Evolutionary conservation across 2,113 vertebrate genomes (phyloP).

Genomic region (Procavia capensis): DNA sequence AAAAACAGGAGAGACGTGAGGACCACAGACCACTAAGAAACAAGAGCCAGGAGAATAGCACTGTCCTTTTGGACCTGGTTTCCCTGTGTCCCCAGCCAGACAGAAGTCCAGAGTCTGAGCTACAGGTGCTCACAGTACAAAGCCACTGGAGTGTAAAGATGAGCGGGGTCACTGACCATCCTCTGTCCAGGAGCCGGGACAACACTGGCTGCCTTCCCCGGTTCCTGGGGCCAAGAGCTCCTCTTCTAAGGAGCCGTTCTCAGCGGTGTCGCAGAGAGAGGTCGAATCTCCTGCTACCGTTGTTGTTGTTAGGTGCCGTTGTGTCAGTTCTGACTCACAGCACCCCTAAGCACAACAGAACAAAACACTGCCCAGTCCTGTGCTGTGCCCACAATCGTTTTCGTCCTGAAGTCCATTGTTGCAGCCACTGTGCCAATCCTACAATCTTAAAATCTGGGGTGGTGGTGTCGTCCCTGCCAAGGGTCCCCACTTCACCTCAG

Average conservation of each 20-base stretch:
- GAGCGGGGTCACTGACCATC: no score
- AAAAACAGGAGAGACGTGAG: no score
- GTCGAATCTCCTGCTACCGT: background rate
- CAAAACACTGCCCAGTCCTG: no score
- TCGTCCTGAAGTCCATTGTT: no score
- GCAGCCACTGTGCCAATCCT: no score
- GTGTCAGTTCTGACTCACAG: no score
- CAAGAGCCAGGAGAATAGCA: no score
- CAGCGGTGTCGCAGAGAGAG: background rate
- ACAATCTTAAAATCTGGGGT: background rate
- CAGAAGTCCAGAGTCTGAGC: background rate
- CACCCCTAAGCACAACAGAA: no score
- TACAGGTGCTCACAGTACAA: background rate
- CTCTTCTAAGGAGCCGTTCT: background rate
- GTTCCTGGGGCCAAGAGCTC: background rate
- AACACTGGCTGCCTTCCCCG: background rate
- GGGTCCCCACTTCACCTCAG: background rate
- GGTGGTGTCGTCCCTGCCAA: background rate
- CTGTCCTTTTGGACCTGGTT: no score
- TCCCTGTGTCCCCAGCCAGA: background rate
- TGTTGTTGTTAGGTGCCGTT: no score
- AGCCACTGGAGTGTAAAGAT: background rate
- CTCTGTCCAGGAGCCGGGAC: background rate
- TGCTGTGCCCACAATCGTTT: no score
- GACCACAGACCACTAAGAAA: no score